A percentile compares a stretch with the other conserved stretches of the same genome.
These are phyloP conservation scores for Nilaparvata lugens DNA, from an alignment of 1,140 invertebrate genomes.

Conservation along the genomic window DNA sequence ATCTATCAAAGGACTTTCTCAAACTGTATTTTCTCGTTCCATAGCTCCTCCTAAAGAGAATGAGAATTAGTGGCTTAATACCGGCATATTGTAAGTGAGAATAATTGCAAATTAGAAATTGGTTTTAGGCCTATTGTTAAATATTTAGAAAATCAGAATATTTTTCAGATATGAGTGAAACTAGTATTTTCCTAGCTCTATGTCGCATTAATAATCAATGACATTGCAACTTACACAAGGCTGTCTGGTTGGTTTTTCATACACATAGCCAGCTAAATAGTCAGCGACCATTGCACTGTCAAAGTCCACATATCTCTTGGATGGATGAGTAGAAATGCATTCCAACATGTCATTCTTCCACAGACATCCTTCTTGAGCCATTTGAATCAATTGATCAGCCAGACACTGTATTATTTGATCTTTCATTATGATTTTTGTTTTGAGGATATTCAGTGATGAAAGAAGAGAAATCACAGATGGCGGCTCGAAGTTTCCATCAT, in stretches of 20 bases:
- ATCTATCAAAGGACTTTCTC: too few relatives aligned
- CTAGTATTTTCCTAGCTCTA: too few relatives aligned
- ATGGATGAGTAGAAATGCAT: not conserved
- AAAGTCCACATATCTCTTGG: not conserved
- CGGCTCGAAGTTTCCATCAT: not conserved
- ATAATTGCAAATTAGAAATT: too few relatives aligned
- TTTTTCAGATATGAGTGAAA: too few relatives aligned
- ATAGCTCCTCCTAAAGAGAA: too few relatives aligned
- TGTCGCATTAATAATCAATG: too few relatives aligned
- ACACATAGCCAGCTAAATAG: not conserved
- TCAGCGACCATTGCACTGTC: not conserved
- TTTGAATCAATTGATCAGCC: not conserved
- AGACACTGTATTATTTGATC: slow-evolving; percentile 1
- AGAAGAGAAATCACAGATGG: not conserved
- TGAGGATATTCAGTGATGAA: not conserved
- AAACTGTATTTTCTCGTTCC: too few relatives aligned
- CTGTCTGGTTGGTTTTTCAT: not conserved
- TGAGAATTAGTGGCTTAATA: too few relatives aligned
- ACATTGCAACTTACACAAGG: too few relatives aligned
- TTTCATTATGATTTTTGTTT: not conserved
- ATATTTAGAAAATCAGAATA: too few relatives aligned
- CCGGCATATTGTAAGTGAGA: too few relatives aligned
- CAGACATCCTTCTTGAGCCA: not conserved
- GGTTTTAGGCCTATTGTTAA: too few relatives aligned
- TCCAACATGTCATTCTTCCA: not conserved